These are phyloP conservation scores for Pantherophis alleghaniensis DNA, from an alignment of 2,797 vertebrate genomes.

Conservation along the genomic window DNA sequence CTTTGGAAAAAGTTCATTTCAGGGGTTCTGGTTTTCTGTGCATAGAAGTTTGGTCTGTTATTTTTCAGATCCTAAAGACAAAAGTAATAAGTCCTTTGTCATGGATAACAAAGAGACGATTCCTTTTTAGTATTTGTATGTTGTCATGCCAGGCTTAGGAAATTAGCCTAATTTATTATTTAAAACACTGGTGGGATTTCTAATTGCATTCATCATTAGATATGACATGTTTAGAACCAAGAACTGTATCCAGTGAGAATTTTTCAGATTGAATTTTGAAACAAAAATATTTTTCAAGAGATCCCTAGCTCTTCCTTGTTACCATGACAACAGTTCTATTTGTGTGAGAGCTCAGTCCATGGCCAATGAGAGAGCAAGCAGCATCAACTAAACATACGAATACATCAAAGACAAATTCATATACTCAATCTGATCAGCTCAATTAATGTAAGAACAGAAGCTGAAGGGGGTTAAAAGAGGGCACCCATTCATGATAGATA, in stretches of 20 bases:
- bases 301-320: slow-evolving; percentile 90
- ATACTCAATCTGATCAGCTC: slow-evolving; percentile 91
- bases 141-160: slow-evolving; percentile 77
- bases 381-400: slow-evolving; percentile 83
- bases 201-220: slow-evolving; percentile 86
- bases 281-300: slow-evolving; percentile 91
- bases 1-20: slow-evolving; percentile 63
- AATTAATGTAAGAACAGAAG: slow-evolving; percentile 91
- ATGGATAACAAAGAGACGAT: slow-evolving; percentile 71
- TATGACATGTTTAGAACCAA: slow-evolving; percentile 80
- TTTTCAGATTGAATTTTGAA: slow-evolving; percentile 88
- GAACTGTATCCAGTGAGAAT: slow-evolving; percentile 82
- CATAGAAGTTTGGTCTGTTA: slow-evolving; percentile 66
- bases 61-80: slow-evolving; percentile 75
- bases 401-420: slow-evolving; percentile 90
- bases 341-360: slow-evolving; percentile 85
- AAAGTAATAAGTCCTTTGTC: slow-evolving; percentile 79
- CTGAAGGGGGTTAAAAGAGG: slow-evolving; percentile 92
- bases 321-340: slow-evolving; percentile 93
- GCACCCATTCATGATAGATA: slow-evolving; percentile 83
- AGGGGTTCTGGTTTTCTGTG: slow-evolving; percentile 67
- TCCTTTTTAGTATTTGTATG: slow-evolving; percentile 77
- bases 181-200: slow-evolving; percentile 83
- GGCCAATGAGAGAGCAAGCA: slow-evolving; percentile 81
- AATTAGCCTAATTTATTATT: slow-evolving; percentile 86